These are phyloP conservation scores for Pandemis cinnamomeana DNA, from an alignment of 2,888 invertebrate species.

Conservation along the genomic window DNA sequence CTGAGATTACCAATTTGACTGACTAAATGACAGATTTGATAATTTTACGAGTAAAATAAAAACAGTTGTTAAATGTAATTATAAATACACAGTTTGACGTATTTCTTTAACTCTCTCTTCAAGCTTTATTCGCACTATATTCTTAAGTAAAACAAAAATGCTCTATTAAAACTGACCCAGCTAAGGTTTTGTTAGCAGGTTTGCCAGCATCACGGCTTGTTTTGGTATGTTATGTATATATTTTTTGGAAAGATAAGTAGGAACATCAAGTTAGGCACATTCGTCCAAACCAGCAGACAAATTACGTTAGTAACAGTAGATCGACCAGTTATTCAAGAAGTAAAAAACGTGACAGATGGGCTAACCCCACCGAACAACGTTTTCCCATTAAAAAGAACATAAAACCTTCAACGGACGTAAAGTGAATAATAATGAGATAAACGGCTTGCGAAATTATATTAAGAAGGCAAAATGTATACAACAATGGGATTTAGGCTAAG, in stretches of 20 bases:
- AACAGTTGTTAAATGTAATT: no score
- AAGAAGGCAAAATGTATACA: slow-evolving; percentile 18
- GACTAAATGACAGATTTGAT: no score
- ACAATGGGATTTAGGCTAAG: slow-evolving; percentile 21
- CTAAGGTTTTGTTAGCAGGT: no score
- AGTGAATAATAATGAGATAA: slow-evolving; percentile 19
- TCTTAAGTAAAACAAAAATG: no score
- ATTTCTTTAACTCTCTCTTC: no score
- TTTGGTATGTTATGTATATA: no score
- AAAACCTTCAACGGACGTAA: slow-evolving; percentile 9
- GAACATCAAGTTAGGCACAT: background rate
- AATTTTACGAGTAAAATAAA: no score
- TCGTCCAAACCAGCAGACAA: background rate
- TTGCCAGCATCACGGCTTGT: no score
- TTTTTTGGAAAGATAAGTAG: no score
- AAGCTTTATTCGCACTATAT: no score
- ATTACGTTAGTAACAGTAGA: background rate
- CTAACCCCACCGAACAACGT: background rate
- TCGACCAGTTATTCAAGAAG: slow-evolving; percentile 1
- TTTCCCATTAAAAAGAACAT: slow-evolving; percentile 16
- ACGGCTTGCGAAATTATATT: slow-evolving; percentile 15
- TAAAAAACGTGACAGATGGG: background rate
- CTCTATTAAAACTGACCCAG: no score
- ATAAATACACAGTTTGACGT: no score
- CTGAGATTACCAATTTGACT: background rate